Evolutionary conservation across 2,888 invertebrate genomes (phyloP), one percentile per base, ranked within the genome.

Genomic region (Acleris emargana): DNA sequence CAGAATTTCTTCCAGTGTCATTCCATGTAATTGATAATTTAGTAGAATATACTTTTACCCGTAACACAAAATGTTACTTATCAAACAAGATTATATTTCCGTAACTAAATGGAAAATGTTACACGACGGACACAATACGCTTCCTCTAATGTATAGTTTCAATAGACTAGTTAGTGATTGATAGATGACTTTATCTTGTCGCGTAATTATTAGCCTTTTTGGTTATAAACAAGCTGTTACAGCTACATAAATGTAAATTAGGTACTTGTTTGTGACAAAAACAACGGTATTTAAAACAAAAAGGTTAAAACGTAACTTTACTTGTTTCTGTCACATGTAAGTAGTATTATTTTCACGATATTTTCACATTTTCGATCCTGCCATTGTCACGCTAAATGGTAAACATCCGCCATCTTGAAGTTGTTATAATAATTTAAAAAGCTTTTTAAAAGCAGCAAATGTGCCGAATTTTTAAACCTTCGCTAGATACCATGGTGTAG

Each of bases 381-480:
- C 22, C 11, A 17, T 54, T 54, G 7, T n/a, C 38, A 45, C 9
- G 22, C n/a, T 42, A 16, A 9, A 13, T 11, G 32, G 45, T 13
- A 7, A 16, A 51, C 32, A 32, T 11, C 11, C 17, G 50, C 25
- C 4, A 13, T 28, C 11, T 18, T 49, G 28, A 54, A 53, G 16
- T 16, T 49, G 17, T 47, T 64, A 59, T 16, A 17, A n/a, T 45
- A 28, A 58, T 18, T 58, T 53, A 22, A 13, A 50, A 54, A 59
- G 59, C 42, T 59, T 54, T 59, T 28, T 17, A 38, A 59, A 47
- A 59, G 49, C 62, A 55, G 59, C 54, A 43, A 52, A 42, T 49
- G 59, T 54, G 59, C 59, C 59, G 59, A 64, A 57, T 62, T 50
- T 59, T 53, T 32, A 28, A 45, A 17, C 17, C 49, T 54, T 43